Percentiles rank a stretch among this genome's conserved stretches.
phyloP scores from a whole-genome alignment of 2,113 vertebrate genomes.

The Rhodinocichla rosea region DNA sequence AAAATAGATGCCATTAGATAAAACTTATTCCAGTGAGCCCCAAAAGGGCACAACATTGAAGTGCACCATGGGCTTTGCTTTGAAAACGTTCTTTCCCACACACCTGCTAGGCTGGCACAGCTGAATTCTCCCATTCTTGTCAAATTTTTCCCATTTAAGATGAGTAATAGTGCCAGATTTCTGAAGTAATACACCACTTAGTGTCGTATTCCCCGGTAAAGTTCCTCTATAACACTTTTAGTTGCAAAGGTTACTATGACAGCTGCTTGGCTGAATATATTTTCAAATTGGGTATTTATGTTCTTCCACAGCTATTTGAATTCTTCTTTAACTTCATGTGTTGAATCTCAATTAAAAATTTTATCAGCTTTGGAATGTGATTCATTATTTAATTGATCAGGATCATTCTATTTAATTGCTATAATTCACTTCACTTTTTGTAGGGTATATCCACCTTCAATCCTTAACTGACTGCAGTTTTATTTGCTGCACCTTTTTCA shows the following conservation, averaged over 20 bases:
- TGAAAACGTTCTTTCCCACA: background rate
- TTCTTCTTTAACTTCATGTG: background rate
- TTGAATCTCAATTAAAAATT: background rate
- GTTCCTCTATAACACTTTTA: background rate
- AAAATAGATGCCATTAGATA: background rate
- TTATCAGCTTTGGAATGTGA: background rate
- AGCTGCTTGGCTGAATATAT: conserved; percentile 13
- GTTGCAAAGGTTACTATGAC: conserved; percentile 33
- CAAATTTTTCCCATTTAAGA: conserved; percentile 5
- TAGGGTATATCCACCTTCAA: background rate
- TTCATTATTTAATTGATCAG: conserved; percentile 38
- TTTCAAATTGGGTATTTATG: background rate
- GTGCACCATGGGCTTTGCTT: background rate
- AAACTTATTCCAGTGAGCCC: background rate
- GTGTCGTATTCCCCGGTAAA: background rate
- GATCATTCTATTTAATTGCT: background rate
- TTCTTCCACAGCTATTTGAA: background rate
- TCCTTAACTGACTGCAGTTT: background rate
- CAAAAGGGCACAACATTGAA: background rate
- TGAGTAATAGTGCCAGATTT: conserved; percentile 22
- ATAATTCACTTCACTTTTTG: background rate
- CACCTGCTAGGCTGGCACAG: background rate
- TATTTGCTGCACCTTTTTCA: background rate
- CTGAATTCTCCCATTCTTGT: conserved; percentile 8
- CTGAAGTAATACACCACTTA: conserved; percentile 1